Base-by-base conservation (phyloP, 2,113 vertebrate genomes). In the Nestor notabilis region DNA sequence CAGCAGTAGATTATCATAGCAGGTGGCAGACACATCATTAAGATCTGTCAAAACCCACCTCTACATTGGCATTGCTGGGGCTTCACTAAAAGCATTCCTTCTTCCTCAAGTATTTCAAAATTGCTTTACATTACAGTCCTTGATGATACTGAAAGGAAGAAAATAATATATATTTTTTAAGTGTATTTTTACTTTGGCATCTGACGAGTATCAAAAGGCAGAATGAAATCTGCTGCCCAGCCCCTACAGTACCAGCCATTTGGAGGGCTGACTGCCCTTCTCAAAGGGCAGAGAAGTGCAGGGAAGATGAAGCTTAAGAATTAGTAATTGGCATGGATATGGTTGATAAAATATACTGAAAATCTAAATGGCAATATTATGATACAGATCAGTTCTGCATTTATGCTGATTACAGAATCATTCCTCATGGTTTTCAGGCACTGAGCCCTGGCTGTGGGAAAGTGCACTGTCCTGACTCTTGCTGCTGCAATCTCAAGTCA, bases 61-160 rank as follows among this genome's bases (percentile, higher is more conserved):
- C 19, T 90, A 11, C 10, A 4, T 1, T 66, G 17, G 13, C 16
- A 21, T 74, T 3, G 0, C 13, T 49, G n/a, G 5, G 43, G 6
- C 25, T 90, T 88, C 23, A 43, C 7, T 47, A 33, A 43, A 70
- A 60, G 2, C 47, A 37, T 35, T 86, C 15, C 9, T 66, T 80
- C 44, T 79, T 87, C 20, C 19, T 82, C 16, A 10, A 31, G 1
- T 41, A 31, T 66, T 88, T 77, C 17, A 15, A 27, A 74, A 56
- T 35, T 60, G 5, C 13, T 17, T 72, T 72, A 46, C 9, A 46
- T 76, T 55, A 71, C 33, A 6, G 25, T 44, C 33, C 9, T 74
- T 53, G 10, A 5, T 80, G 9, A 43, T 25, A 35, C 3, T 29
- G 28, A 75, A 87, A 83, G 10, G 20, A 6, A 92, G 53, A 83